Evolutionary conservation across 2,797 vertebrate genomes (phyloP).

Genomic region (Muraenolepis orangiensis): DNA sequence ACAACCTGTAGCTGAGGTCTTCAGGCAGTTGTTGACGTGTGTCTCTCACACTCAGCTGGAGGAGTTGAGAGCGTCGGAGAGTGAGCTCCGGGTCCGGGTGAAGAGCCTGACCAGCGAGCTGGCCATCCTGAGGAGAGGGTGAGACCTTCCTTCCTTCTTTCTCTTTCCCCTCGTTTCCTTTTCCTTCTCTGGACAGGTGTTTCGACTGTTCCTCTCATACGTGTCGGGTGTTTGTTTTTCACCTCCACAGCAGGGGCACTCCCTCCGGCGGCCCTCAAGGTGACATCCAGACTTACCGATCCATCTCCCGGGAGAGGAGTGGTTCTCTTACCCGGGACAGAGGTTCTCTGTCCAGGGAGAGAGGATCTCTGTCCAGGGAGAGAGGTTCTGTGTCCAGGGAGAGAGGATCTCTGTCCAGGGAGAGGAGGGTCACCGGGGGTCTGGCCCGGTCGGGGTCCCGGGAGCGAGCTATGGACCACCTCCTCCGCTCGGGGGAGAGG

Average conservation of each 20-base stretch:
- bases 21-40: not conserved
- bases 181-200: slow-evolving; percentile 21
- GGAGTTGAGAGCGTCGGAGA: slow-evolving; percentile 80
- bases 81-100: slow-evolving; percentile 78
- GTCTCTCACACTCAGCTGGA: slow-evolving; percentile 70
- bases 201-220: too few relatives aligned
- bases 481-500: slow-evolving; percentile 61
- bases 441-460: slow-evolving; percentile 79
- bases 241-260: slow-evolving; percentile 64
- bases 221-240: not conserved
- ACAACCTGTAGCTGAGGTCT: too few relatives aligned
- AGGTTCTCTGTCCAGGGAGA: slow-evolving; percentile 35
- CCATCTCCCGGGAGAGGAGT: slow-evolving; percentile 69
- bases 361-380: slow-evolving; percentile 68
- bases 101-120: slow-evolving; percentile 84
- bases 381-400: slow-evolving; percentile 46
- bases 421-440: slow-evolving; percentile 58
- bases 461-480: slow-evolving; percentile 61
- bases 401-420: slow-evolving; percentile 65
- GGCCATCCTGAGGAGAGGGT: slow-evolving; percentile 80
- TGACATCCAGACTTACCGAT: slow-evolving; percentile 69
- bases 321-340: slow-evolving; percentile 71
- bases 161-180: slow-evolving; percentile 30
- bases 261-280: slow-evolving; percentile 60
- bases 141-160: slow-evolving; percentile 62